A percentile compares a stretch with the other conserved stretches of the same genome.
Evolutionary conservation across 2,888 invertebrate genomes (phyloP).

Genomic region (Phaonia tiefii): DNA sequence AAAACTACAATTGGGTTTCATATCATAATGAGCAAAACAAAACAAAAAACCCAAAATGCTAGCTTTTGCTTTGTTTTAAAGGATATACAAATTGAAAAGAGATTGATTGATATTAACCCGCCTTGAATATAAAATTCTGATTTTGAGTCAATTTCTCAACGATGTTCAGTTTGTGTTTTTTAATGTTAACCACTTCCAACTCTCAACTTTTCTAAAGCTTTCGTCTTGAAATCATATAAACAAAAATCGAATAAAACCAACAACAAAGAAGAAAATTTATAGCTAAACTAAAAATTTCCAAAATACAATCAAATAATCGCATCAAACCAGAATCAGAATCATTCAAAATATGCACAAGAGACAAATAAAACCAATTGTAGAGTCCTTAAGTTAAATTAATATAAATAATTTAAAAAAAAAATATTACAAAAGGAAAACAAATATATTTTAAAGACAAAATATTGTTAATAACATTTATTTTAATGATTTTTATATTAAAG

Average conservation of each 20-base stretch:
- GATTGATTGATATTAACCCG: neutral
- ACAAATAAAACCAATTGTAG: conserved; percentile 45
- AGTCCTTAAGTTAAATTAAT: conserved; percentile 33
- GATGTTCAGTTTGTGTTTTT: too few species aligned
- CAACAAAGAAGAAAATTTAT: conserved; percentile 7
- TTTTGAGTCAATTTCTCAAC: too few species aligned
- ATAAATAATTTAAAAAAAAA: too few species aligned
- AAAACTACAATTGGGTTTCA: neutral
- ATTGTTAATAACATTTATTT: conserved; percentile 46
- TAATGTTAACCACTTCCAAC: neutral
- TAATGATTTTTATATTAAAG: conserved; percentile 52
- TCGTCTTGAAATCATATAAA: neutral
- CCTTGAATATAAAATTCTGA: too few species aligned
- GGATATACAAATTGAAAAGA: neutral
- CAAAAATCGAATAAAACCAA: conserved; percentile 11
- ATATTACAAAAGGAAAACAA: conserved; percentile 11
- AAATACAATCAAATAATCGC: conserved; percentile 16
- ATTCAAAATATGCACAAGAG: conserved; percentile 35
- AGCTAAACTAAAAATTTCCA: conserved; percentile 13
- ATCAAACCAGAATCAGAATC: conserved; percentile 7
- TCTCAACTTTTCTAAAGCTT: neutral
- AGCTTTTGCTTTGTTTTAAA: neutral
- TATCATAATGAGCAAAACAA: neutral
- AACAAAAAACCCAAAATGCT: too few species aligned
- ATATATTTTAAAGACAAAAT: conserved; percentile 32